Evolutionary conservation across 2,113 vertebrate genomes (phyloP).

Genomic region (Boulengeromyrus knoepffleri): DNA sequence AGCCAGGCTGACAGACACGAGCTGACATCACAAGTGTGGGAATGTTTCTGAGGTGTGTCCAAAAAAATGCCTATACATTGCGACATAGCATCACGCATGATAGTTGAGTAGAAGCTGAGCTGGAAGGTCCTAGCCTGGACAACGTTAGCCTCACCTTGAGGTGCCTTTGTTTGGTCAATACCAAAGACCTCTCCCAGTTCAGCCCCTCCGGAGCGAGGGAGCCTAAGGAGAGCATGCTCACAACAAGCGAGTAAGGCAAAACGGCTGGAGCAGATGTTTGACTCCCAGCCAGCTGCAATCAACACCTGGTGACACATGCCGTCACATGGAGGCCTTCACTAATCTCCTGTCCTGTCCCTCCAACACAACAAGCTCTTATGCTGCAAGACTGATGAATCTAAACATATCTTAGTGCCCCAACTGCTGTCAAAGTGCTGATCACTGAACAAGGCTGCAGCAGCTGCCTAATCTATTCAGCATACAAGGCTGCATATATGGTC

Average conservation of each 20-base stretch:
- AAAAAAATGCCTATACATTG: background rate
- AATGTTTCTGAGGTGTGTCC: background rate
- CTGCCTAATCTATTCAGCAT: background rate
- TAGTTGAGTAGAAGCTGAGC: background rate
- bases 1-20: background rate
- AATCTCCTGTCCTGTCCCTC: constrained; percentile 1
- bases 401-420: background rate
- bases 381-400: background rate
- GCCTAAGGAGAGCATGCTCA: background rate
- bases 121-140: background rate
- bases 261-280: constrained; percentile 23
- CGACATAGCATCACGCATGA: background rate
- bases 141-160: background rate
- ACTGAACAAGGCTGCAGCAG: background rate
- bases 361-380: constrained; percentile 19
- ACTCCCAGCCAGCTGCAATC: constrained; percentile 30
- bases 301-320: constrained; percentile 39
- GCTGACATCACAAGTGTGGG: background rate
- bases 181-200: background rate
- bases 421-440: background rate
- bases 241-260: constrained; percentile 18
- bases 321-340: constrained; percentile 32
- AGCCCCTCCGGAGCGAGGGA: background rate
- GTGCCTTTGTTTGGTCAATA: background rate
- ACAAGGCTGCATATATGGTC: background rate